Percentiles rank a stretch among this genome's conserved stretches.
Evolutionary conservation across 2,888 invertebrate species (phyloP).

Genomic region (Tipula helvola): DNA sequence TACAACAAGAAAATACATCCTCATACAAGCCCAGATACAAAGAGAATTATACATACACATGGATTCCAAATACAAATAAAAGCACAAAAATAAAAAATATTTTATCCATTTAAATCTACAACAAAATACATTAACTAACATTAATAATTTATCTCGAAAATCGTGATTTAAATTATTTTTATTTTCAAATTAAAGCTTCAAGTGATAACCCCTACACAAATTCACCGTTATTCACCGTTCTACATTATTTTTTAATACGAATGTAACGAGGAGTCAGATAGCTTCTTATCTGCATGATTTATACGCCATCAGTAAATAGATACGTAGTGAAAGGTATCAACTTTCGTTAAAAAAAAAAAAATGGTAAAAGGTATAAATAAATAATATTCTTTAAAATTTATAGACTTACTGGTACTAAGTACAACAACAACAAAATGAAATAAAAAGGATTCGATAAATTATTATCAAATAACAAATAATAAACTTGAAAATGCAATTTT

Average conservation of each 20-base stretch:
- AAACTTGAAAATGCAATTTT: background rate
- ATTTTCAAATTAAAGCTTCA: background rate
- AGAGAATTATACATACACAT: background rate
- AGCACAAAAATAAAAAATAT: background rate
- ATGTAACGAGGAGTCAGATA: background rate
- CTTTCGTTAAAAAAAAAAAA: background rate
- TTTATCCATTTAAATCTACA: background rate
- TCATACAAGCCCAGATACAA: background rate
- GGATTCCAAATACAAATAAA: background rate
- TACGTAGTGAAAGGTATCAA: background rate
- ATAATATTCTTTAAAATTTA: background rate
- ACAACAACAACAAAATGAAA: background rate
- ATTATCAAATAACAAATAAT: background rate
- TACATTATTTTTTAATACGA: background rate
- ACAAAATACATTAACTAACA: background rate
- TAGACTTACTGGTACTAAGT: background rate
- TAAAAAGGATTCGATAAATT: background rate
- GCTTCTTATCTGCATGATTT: background rate
- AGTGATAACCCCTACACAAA: background rate
- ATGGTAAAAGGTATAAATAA: background rate
- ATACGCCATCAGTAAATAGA: background rate
- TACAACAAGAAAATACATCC: background rate
- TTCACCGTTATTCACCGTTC: background rate
- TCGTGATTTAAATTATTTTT: background rate
- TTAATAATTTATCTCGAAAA: background rate